phyloP scores from a whole-genome alignment of 2,797 vertebrate genomes.

The Dipus sagitta region DNA sequence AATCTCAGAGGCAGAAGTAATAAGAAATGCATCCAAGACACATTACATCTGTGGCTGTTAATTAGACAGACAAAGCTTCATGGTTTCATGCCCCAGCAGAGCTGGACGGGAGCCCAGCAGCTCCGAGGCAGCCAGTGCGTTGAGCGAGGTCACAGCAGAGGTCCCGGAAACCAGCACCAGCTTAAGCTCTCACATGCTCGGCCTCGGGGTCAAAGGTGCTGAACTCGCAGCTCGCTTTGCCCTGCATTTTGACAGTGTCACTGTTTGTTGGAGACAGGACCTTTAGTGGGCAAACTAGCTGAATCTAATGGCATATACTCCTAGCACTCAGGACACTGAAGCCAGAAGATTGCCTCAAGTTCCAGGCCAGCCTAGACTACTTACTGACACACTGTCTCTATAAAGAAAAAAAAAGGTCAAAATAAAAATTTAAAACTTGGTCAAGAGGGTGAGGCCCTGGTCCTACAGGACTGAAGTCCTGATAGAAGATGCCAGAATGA shows the following conservation, averaged over 20 bases:
- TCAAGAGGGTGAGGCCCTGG: neutral
- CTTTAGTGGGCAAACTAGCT: neutral
- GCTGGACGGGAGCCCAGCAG: neutral
- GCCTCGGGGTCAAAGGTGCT: neutral
- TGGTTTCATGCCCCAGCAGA: neutral
- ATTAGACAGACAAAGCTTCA: constrained; percentile 3
- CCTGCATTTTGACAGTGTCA: neutral
- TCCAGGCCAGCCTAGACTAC: neutral
- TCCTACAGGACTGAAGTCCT: neutral
- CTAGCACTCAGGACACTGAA: neutral
- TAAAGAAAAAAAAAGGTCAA: neutral
- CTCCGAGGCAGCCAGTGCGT: neutral
- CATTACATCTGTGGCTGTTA: constrained; percentile 11
- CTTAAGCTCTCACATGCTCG: no score
- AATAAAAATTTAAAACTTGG: neutral
- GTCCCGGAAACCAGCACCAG: neutral
- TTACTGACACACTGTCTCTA: neutral
- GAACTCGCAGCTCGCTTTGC: neutral
- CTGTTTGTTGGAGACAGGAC: neutral
- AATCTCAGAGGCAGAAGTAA: constrained; percentile 35
- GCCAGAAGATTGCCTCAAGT: neutral
- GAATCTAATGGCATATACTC: no score
- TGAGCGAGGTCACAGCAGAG: neutral
- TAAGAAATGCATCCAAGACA: constrained; percentile 24
- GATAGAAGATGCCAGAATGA: neutral